Evolutionary conservation across 2,888 invertebrate genomes (phyloP), one percentile per base, ranked within the genome.

Genomic region (Parnassius smintheus): DNA sequence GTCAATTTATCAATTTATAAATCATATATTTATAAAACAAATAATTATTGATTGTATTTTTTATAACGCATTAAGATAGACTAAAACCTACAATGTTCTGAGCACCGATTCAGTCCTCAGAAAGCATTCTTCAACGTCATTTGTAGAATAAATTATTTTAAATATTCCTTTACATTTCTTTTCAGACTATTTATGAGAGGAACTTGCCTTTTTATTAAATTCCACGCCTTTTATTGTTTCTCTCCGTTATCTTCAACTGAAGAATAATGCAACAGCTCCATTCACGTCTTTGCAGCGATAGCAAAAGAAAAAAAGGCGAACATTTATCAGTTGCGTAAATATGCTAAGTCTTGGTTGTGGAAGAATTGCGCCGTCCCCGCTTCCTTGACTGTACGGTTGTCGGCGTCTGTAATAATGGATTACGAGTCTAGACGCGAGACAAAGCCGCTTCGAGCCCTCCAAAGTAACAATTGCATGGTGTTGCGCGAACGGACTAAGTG

Each of bases 351-450:
- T 81, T 80, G 79, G 76, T 75, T 80, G 83, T 82, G 80, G 80
- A 58, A 75, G 78, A 80, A 80, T 81, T 77, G 77, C 77, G 73
- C 76, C 72, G 70, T 66, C 65, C 70, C 71, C 70, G 69, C 77
- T 84, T 82, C 82, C 81, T 77, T 75, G 74, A 77, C 72, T 74
- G 73, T 72, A 76, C 77, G 58, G 62, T 62, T 62, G 62, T 59
- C 62, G 62, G 84, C 79, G 84, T 81, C 78, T 82, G 82, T 82
- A 84, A 85, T 90, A 90, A 89, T 88, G 87, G 88, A 90, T 89
- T 89, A 88, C 85, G 82, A 85, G 88, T 85, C 88, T 88, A 86
- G 86, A 85, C 86, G 79, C 77, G 83, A 86, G 86, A 87, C 88
- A 86, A 87, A 88, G 86, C 84, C 82, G 82, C 77, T 84, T 78